Evolutionary conservation across 1,140 invertebrate species (phyloP).

Genomic region (Musca vetustissima): DNA sequence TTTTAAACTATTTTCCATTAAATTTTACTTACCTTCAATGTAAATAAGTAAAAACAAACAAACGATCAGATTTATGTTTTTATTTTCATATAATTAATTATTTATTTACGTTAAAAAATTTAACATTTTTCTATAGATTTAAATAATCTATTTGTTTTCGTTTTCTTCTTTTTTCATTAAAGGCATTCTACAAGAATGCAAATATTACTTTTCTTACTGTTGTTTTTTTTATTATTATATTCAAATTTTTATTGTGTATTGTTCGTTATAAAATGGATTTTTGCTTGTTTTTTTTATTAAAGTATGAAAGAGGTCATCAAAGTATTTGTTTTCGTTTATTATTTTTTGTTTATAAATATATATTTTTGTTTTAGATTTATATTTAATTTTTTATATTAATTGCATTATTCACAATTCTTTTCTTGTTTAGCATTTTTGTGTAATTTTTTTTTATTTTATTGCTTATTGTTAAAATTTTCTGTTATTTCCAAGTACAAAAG

Average conservation of each 20-base stretch:
- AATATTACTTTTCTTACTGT: neutral
- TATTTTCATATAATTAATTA: neutral
- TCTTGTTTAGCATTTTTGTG: neutral
- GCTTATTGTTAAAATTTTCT: neutral
- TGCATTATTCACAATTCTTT: neutral
- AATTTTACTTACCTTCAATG: too few species aligned
- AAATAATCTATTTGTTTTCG: too few species aligned
- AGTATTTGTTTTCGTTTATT: neutral
- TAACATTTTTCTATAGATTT: neutral
- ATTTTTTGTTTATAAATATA: constrained; percentile 3
- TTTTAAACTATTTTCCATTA: too few species aligned
- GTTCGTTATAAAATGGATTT: constrained; percentile 7
- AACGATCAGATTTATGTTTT: neutral
- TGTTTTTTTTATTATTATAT: neutral
- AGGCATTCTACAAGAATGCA: constrained; percentile 7
- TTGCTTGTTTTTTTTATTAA: constrained; percentile 13
- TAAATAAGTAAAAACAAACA: neutral
- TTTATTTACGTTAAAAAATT: neutral
- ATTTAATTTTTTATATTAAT: neutral
- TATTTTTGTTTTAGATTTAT: neutral
- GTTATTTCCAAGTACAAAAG: neutral
- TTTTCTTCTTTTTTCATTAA: neutral
- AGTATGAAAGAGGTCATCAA: constrained; percentile 14
- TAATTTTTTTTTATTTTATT: neutral
- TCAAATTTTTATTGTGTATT: constrained; percentile 11